Evolutionary conservation across 2,797 vertebrate species (phyloP), one percentile per base, ranked within the genome.

Genomic region (Spinus pinus): DNA sequence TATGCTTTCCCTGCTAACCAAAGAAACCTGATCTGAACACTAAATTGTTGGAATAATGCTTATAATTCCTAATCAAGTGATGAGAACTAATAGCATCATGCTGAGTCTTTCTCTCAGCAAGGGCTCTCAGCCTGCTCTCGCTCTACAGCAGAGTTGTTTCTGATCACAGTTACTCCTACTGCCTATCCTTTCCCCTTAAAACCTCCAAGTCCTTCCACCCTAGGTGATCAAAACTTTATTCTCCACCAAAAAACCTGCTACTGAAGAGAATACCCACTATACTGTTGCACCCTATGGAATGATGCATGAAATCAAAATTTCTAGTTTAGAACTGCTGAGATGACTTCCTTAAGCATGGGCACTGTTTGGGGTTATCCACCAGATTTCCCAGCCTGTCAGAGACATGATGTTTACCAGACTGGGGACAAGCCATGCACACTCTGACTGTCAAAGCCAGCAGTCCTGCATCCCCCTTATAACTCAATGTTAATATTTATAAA

Each of bases 311-410:
- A 58, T 54, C 5, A 37, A 81, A 61, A 47, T 27, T 50, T 64
- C 30, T 37, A 24, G 23, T 62, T 85, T 44, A 61, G 30, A 91
- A 44, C 3, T 53, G 16, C 41, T 33, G 50, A 75, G 53, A 70
- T 1, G 1, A 49, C 9, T 78, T 71, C 35, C 15, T 73, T 28
- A 64, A 67, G 18, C 0, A 0, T 5, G 4, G 39, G 7, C 8
- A 31, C 27, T 13, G 6, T 56, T 56, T 73, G 41, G 37, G 30
- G 51, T 49, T 65, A 65, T 53, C 28, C 31, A 65, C 28, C 4
- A 6, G 42, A 54, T 69, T 35, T 82, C 41, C 49, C 31, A 70
- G 10, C 33, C 1, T 7, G 33, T 51, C 49, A 31, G 35, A 72
- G 28, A 31, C 28, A 41, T 5, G 13, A 25, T 31, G 7, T 30